Percentiles rank a stretch among this genome's conserved stretches.
phyloP scores from a whole-genome alignment of 1,140 invertebrate species.

The Radopholus similis region DNA sequence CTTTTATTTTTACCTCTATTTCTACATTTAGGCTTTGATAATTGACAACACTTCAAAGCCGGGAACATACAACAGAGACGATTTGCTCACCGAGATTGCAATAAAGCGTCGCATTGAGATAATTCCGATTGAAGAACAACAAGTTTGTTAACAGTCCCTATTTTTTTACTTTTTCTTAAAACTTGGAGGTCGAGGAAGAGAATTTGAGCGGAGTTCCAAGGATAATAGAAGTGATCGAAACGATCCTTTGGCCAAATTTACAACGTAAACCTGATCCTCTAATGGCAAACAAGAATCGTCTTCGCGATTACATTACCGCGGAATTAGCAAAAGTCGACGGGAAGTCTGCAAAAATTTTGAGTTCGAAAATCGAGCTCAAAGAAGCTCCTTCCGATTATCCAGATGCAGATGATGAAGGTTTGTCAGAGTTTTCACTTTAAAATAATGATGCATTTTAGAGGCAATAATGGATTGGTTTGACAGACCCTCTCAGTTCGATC shows the following conservation, averaged over 20 bases:
- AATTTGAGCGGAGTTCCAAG: neutral
- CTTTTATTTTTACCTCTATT: too few relatives aligned
- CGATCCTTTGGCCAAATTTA: neutral
- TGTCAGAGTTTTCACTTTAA: neutral
- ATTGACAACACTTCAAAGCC: too few relatives aligned
- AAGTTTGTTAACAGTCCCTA: neutral
- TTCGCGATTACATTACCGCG: neutral
- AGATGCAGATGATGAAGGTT: slow-evolving; percentile 24
- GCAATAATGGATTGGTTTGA: slow-evolving; percentile 22
- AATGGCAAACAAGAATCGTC: neutral
- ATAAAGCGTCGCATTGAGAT: slow-evolving; percentile 5
- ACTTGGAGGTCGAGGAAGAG: neutral
- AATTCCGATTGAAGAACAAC: neutral
- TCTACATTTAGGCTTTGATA: too few relatives aligned
- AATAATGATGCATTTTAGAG: neutral
- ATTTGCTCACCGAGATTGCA: neutral
- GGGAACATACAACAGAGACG: too few relatives aligned
- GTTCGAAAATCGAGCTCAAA: neutral
- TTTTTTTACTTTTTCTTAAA: neutral
- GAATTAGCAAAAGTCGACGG: neutral
- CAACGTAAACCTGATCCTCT: slow-evolving; percentile 9
- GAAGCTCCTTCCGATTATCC: slow-evolving; percentile 10
- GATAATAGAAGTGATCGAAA: slow-evolving; percentile 8
- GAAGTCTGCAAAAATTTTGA: neutral
- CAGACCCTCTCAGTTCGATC: too few relatives aligned